Conservation (phyloP, 2,888 invertebrate species). For the Coenonympha arcania region DNA sequence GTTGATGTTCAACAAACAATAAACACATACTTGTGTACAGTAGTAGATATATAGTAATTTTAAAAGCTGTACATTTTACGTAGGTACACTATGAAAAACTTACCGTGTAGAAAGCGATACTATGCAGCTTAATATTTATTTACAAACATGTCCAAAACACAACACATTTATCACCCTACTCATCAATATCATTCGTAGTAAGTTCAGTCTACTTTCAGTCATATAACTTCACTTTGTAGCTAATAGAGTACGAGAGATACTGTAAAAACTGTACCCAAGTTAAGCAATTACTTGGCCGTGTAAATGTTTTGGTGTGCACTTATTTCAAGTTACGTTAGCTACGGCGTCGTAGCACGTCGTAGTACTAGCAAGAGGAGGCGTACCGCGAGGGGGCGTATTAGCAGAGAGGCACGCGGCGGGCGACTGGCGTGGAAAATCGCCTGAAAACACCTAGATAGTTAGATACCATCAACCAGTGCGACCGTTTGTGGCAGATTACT, state of each 20-base stretch:
- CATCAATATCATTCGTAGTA: neutral
- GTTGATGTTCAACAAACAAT: neutral
- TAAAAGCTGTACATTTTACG: neutral
- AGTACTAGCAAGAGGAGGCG: slow-evolving; percentile 33
- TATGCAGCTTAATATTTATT: neutral
- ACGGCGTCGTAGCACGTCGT: slow-evolving; percentile 46
- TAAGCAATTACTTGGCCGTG: neutral
- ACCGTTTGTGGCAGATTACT: too few relatives aligned
- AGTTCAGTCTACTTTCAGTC: neutral
- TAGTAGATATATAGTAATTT: too few relatives aligned
- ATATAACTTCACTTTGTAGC: neutral
- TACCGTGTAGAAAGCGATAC: neutral
- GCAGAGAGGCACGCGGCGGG: slow-evolving; percentile 44
- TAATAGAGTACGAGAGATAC: neutral
- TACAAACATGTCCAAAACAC: slow-evolving; percentile 2
- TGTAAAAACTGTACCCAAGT: neutral
- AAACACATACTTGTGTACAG: too few relatives aligned
- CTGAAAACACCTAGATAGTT: slow-evolving; percentile 32
- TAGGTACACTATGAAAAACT: neutral
- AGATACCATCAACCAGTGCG: too few relatives aligned
- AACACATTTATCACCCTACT: neutral
- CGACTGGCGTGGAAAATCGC: slow-evolving; percentile 38
- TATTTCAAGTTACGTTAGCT: slow-evolving; percentile 6
- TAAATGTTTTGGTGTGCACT: neutral
- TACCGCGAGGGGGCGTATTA: slow-evolving; percentile 36